Conservation (phyloP, 1,140 invertebrate species). For the Drosophila asahinai region DNA sequence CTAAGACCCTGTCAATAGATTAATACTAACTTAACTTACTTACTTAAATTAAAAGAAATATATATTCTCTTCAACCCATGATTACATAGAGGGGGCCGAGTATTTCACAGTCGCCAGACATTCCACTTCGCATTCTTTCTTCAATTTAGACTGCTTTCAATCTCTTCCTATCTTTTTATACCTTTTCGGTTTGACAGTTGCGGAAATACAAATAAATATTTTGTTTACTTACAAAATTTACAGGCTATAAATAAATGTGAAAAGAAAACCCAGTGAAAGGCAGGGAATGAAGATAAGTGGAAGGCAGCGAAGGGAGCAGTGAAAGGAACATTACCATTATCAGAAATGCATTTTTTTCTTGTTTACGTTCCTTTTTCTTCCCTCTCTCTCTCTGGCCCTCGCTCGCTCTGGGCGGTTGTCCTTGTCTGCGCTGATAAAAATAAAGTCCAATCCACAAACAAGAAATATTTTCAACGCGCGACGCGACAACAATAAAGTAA, state of each 20-base stretch:
- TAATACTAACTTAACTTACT: neutral
- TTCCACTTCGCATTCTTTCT: neutral
- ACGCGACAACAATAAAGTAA: slow-evolving; percentile 57
- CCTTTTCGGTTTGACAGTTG: slow-evolving; percentile 34
- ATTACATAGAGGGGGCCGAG: neutral
- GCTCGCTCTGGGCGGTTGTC: slow-evolving; percentile 9
- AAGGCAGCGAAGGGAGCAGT: slow-evolving; percentile 6
- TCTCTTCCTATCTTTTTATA: slow-evolving; percentile 19
- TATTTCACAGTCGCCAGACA: neutral
- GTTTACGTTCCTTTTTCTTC: slow-evolving; percentile 40
- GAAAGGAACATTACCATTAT: slow-evolving; percentile 42
- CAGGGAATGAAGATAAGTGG: slow-evolving; percentile 20
- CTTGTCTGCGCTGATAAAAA: slow-evolving; percentile 57
- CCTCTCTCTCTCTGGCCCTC: neutral
- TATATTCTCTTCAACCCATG: neutral
- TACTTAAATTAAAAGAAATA: neutral
- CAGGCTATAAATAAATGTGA: slow-evolving; percentile 70
- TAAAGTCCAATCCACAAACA: slow-evolving; percentile 59
- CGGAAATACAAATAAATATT: slow-evolving; percentile 66
- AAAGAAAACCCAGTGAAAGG: slow-evolving; percentile 11
- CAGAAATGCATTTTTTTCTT: slow-evolving; percentile 52
- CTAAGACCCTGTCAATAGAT: neutral
- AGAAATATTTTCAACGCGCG: slow-evolving; percentile 35
- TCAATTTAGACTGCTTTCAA: slow-evolving; percentile 17
- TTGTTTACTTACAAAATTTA: slow-evolving; percentile 71